Percentiles rank a stretch among this genome's conserved stretches.
Evolutionary conservation across 92 coral and sea anemone genomes (phyloP).

Genomic region (Palythoa caribaeorum): DNA sequence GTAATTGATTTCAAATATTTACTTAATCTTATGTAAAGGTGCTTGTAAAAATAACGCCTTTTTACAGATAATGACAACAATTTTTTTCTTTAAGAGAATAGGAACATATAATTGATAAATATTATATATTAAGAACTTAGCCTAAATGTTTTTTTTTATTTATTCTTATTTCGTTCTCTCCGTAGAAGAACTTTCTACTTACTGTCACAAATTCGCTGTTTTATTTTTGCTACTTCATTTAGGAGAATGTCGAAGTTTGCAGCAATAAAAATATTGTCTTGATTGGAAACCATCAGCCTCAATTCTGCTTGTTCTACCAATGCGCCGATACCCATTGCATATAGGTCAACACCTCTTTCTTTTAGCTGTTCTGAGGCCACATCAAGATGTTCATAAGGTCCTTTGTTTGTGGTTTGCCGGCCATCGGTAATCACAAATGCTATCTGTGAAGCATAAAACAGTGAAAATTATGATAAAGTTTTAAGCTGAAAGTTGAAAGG

Average conservation of each 20-base stretch:
- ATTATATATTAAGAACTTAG: too few relatives aligned
- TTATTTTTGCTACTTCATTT: slow-evolving; percentile 7
- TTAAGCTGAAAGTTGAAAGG: too few relatives aligned
- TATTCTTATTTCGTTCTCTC: too few relatives aligned
- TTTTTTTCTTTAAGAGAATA: too few relatives aligned
- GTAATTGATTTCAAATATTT: too few relatives aligned
- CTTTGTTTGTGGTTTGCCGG: slow-evolving; percentile 18
- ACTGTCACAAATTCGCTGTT: slow-evolving; percentile 12
- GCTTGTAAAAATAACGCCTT: too few relatives aligned
- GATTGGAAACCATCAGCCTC: background rate
- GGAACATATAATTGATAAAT: too few relatives aligned
- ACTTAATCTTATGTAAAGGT: too few relatives aligned
- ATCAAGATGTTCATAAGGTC: slow-evolving; percentile 28
- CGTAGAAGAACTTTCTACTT: background rate
- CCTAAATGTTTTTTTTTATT: too few relatives aligned
- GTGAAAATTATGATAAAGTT: too few relatives aligned
- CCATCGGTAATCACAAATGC: slow-evolving; percentile 49
- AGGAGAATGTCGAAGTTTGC: slow-evolving; percentile 13
- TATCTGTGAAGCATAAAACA: background rate
- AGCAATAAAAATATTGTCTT: slow-evolving; percentile 14
- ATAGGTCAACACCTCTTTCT: slow-evolving; percentile 6
- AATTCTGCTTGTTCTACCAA: slow-evolving; percentile 14
- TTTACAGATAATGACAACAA: too few relatives aligned
- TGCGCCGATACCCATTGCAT: slow-evolving; percentile 24
- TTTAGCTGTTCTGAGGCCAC: slow-evolving; percentile 19